Conservation (phyloP, 1,140 invertebrate species). For the Drosophila biarmipes region DNA sequence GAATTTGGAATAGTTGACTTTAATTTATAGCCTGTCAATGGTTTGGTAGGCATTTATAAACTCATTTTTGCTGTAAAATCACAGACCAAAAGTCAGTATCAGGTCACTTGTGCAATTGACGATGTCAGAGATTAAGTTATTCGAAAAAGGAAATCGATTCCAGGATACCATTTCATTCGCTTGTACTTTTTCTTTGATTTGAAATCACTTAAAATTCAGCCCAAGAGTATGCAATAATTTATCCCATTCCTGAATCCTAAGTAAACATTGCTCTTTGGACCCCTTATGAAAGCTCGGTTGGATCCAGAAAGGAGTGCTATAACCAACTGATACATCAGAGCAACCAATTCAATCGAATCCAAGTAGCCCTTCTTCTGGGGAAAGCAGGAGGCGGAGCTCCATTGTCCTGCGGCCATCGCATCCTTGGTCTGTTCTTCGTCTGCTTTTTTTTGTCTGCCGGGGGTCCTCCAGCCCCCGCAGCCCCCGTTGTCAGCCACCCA, state of each 20-base stretch:
- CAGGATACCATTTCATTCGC: no score
- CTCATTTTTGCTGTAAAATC: not conserved
- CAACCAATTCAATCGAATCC: constrained; percentile 14
- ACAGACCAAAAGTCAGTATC: not conserved
- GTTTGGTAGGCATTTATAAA: not conserved
- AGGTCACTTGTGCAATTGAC: not conserved
- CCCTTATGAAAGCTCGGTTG: not conserved
- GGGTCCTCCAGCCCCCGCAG: not conserved
- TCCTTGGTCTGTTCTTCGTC: constrained; percentile 50
- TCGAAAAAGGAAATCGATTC: not conserved
- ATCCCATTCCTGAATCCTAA: not conserved
- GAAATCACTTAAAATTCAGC: not conserved
- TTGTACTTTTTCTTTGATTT: not conserved
- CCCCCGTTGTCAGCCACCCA: not conserved
- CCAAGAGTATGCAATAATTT: not conserved
- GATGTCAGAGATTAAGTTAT: not conserved
- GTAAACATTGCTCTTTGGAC: not conserved
- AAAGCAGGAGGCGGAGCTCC: constrained; percentile 3
- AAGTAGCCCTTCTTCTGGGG: constrained; percentile 10
- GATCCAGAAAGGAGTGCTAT: not conserved
- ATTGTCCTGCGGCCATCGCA: constrained; percentile 30
- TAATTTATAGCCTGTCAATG: not conserved
- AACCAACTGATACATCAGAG: constrained; percentile 1
- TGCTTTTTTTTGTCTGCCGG: constrained; percentile 12
- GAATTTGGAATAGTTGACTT: not conserved